Conservation (phyloP, 2,888 invertebrate species). For the Volucella inflata region DNA sequence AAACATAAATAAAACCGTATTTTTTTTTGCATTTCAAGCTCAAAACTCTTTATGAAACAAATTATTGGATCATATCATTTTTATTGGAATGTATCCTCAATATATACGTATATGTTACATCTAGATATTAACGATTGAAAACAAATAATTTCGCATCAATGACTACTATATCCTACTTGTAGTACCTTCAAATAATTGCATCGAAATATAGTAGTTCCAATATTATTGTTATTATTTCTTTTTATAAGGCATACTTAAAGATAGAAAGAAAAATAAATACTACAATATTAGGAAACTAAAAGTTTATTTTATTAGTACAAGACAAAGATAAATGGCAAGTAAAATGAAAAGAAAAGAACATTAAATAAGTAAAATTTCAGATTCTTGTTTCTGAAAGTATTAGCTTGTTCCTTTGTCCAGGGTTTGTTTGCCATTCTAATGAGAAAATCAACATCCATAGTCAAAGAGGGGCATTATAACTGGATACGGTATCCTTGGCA, state of each 20-base stretch:
- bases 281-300: conserved; percentile 23
- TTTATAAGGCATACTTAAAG: not conserved
- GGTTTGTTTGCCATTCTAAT: conserved; percentile 49
- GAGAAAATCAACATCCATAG: conserved; percentile 65
- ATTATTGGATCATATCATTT: too few species aligned
- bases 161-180: too few species aligned
- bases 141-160: too few species aligned
- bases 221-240: too few species aligned
- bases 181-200: too few species aligned
- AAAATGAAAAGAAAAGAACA: conserved; percentile 20
- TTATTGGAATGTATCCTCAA: too few species aligned
- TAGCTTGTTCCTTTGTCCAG: conserved; percentile 44
- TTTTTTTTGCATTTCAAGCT: too few species aligned
- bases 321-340: not conserved
- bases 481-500: conserved; percentile 54
- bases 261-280: conserved; percentile 27
- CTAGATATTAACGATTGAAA: too few species aligned
- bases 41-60: too few species aligned
- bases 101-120: too few species aligned
- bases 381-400: conserved; percentile 24
- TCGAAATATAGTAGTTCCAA: too few species aligned
- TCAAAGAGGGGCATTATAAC: conserved; percentile 35
- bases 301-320: conserved; percentile 34
- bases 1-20: too few species aligned
- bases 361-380: conserved; percentile 53